Evolutionary conservation across 35 echinoderm and acorn worm species (phyloP).

Genomic region (Nesometra sesokonis): DNA sequence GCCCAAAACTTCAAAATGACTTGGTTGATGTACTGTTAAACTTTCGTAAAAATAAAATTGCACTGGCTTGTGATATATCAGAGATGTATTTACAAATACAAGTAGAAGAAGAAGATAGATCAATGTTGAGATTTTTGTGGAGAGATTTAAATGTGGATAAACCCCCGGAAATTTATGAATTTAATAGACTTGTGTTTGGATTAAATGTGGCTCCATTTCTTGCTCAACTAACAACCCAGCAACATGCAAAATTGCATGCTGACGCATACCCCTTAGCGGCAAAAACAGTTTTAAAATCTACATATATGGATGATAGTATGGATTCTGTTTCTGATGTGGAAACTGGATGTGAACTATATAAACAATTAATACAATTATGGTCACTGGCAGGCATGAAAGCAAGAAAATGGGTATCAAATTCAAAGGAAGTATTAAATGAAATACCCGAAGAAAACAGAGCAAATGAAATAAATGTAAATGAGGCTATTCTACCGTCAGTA

Average conservation of each 20-base stretch:
- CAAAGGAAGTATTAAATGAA: constrained; percentile 14
- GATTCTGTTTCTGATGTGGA: not conserved
- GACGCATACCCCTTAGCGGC: constrained; percentile 1
- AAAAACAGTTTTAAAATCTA: constrained; percentile 14
- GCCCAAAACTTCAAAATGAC: constrained; percentile 35
- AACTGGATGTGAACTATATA: constrained; percentile 7
- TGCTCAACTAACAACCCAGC: constrained; percentile 2
- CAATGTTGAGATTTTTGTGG: constrained; percentile 28
- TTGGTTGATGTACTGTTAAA: constrained; percentile 22
- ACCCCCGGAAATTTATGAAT: constrained; percentile 10
- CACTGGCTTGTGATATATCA: constrained; percentile 19
- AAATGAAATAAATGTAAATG: constrained; percentile 9
- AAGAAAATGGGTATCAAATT: constrained; percentile 36
- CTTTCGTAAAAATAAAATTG: constrained; percentile 4
- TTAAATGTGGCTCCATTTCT: constrained; percentile 16
- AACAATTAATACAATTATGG: constrained; percentile 1
- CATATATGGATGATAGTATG: constrained; percentile 36
- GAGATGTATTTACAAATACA: constrained; percentile 29
- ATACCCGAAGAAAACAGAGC: constrained; percentile 36
- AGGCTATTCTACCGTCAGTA: constrained; percentile 8
- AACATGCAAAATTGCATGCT: not conserved
- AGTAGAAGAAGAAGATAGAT: not conserved
- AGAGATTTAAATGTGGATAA: not conserved
- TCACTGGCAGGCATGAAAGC: constrained; percentile 6
- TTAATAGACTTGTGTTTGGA: constrained; percentile 15